A percentile compares a stretch with the other conserved stretches of the same genome.
Evolutionary conservation across 2,888 invertebrate genomes (phyloP).

Genomic region (Metacarcinus magister): DNA sequence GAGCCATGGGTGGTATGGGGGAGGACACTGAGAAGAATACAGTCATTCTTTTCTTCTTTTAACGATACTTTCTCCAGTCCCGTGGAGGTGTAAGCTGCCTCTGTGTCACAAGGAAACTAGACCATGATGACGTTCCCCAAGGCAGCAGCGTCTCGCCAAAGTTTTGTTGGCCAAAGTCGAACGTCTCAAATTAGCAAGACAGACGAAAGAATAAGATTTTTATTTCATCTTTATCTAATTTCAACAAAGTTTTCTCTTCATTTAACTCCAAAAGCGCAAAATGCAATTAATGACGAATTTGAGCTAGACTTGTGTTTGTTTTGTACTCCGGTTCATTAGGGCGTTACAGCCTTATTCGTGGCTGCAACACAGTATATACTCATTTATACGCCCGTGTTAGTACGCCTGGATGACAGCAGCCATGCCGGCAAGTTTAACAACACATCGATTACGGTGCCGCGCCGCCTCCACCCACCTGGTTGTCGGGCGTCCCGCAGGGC

Average conservation of each 20-base stretch:
- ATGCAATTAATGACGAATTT: not conserved
- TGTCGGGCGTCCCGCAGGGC: not conserved
- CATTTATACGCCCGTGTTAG: not conserved
- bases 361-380: not conserved
- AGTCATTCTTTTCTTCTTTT: not conserved
- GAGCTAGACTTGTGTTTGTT: not conserved
- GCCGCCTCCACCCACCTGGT: not conserved
- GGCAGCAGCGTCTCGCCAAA: not conserved
- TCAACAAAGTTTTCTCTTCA: not conserved
- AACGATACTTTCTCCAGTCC: not conserved
- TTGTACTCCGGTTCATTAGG: not conserved
- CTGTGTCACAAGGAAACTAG: not conserved
- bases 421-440: not conserved
- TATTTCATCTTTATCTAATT: constrained; percentile 26
- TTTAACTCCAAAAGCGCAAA: not conserved
- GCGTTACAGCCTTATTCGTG: not conserved
- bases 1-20: not conserved
- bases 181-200: not conserved
- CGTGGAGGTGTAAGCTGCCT: not conserved
- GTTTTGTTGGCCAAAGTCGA: not conserved
- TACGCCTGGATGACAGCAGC: not conserved
- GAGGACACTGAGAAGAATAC: not conserved
- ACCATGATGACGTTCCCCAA: not conserved
- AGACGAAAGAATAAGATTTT: not conserved
- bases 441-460: constrained; percentile 13